Evolutionary conservation across 1,140 invertebrate species (phyloP), one percentile per base, ranked within the genome.

Genomic region (Pectinophora gossypiella): DNA sequence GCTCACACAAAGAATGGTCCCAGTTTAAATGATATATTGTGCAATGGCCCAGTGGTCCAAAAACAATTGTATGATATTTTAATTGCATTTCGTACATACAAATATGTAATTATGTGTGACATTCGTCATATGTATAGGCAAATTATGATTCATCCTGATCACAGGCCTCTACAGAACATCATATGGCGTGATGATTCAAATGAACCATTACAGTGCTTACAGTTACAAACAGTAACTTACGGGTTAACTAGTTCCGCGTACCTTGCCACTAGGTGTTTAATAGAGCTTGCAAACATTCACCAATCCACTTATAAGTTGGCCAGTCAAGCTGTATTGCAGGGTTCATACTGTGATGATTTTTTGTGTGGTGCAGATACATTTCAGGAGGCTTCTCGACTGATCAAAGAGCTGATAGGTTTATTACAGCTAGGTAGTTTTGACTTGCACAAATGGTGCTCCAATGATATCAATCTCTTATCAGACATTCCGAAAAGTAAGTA

Each of bases 221-320:
- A 51, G 19, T 32, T 51, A 23, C 38, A 51, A 43, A 54, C 36
- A 2, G 59, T 68, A 0, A 68, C 62, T 0, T 68, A 65, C 54
- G 66, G 66, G 1, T n/a, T 63, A 2, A 54, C 46, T 38, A 57
- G 51, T 40, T 61, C n/a, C 44, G 51, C 20, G 38, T 64, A 18
- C 51, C 50, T 5, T 36, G 36, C 19, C 51, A 68, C 51, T 61
- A 58, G 54, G 18, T 47, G 12, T 59, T 60, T 36, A 51, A 59
- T 51, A 6, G 54, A 51, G 0, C 16, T n/a, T 6, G 38, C 47
- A n/a, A 1, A 52, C 16, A 16, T n/a, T 5, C 45, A 45, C 3
- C 43, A 18, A 16, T 21, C 45, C 22, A 21, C n/a, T n/a, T n/a
- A 48, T 19, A 19, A 13, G 7, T 20, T 35, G 5, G n/a, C 40